Percentiles rank a stretch among this genome's conserved stretches.
Conservation (phyloP, 2,888 invertebrate species). For the Coelinius sp. region DNA sequence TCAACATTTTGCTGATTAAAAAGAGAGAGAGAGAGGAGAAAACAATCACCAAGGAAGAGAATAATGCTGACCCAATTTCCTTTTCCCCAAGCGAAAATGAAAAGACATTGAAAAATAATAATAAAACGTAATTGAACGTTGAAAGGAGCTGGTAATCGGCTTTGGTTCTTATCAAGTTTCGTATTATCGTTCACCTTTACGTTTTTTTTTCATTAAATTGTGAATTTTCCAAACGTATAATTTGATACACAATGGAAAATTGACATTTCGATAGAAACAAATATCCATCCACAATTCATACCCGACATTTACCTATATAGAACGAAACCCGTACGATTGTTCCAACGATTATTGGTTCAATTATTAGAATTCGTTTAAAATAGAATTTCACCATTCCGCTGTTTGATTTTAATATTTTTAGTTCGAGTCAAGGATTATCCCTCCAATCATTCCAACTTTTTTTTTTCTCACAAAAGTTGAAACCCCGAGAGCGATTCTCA, state of each 20-base stretch:
- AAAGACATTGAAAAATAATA: not conserved
- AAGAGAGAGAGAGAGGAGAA: not conserved
- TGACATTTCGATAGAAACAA: not conserved
- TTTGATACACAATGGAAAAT: not conserved
- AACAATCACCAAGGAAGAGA: not conserved
- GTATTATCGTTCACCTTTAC: not conserved
- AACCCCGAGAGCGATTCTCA: not conserved
- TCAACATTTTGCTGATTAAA: too few species aligned
- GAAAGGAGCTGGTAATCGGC: not conserved
- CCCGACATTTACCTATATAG: not conserved
- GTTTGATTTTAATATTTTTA: not conserved
- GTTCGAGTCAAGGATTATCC: not conserved
- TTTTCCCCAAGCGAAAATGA: not conserved
- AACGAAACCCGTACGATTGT: constrained; percentile 4
- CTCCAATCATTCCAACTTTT: not conserved
- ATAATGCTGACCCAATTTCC: not conserved
- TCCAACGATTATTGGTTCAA: constrained; percentile 10
- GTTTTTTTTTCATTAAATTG: not conserved
- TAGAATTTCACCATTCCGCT: not conserved
- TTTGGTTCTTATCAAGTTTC: not conserved
- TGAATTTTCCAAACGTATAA: not conserved
- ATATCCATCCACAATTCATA: not conserved
- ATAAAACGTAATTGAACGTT: not conserved
- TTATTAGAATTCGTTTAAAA: not conserved
- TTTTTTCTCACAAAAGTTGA: not conserved